A percentile compares a stretch with the other conserved stretches of the same genome.
phyloP scores from a whole-genome alignment of 2,888 invertebrate species.

The Dryobotodes eremita region DNA sequence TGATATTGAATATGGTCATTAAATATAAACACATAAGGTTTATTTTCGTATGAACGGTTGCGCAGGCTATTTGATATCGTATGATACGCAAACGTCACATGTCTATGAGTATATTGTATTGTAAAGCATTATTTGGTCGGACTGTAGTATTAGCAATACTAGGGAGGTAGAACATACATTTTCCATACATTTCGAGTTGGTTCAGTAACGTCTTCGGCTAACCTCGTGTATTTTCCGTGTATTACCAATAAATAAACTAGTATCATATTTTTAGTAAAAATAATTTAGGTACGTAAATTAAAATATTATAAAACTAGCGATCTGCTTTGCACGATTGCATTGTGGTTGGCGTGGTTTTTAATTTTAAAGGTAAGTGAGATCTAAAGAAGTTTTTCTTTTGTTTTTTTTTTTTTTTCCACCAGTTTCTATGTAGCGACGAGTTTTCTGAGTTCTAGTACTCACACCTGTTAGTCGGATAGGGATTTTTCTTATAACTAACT shows the following conservation, averaged over 20 bases:
- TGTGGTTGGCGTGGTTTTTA: too few relatives aligned
- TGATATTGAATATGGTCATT: not conserved
- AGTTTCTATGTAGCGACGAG: too few relatives aligned
- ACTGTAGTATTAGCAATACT: conserved; percentile 44
- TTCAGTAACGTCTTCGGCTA: conserved; percentile 25
- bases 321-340: not conserved
- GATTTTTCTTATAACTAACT: too few relatives aligned
- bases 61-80: not conserved
- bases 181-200: conserved; percentile 40
- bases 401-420: too few relatives aligned
- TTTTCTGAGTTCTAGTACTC: too few relatives aligned
- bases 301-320: not conserved
- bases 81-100: conserved; percentile 7
- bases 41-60: not conserved
- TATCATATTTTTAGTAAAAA: too few relatives aligned
- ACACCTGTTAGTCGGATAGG: too few relatives aligned
- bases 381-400: too few relatives aligned
- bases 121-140: conserved; percentile 73
- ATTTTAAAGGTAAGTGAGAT: too few relatives aligned
- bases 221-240: not conserved
- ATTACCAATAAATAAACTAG: too few relatives aligned
- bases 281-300: not conserved
- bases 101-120: conserved; percentile 36
- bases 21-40: not conserved
- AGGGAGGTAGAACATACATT: conserved; percentile 66